phyloP scores from a whole-genome alignment of 2,888 invertebrate genomes.

The Elysia crispata region DNA sequence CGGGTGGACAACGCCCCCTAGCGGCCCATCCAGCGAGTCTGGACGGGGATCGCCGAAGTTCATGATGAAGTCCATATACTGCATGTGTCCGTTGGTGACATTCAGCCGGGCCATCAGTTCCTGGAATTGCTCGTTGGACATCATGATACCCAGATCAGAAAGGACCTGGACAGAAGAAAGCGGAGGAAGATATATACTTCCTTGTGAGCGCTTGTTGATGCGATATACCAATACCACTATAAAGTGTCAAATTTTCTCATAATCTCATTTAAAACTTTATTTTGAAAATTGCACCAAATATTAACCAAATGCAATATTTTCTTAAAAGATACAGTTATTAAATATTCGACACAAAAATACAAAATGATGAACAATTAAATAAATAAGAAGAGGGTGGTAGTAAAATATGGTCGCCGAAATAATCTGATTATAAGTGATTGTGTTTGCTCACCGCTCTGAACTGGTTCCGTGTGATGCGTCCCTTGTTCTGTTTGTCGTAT shows the following conservation, averaged over 20 bases:
- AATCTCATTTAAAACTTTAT: too few species aligned
- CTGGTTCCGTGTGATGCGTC: slow-evolving; percentile 69
- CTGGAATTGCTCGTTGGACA: slow-evolving; percentile 71
- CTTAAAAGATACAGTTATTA: neutral
- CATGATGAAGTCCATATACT: slow-evolving; percentile 71
- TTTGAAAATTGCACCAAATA: too few species aligned
- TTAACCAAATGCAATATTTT: neutral
- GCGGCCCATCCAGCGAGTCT: slow-evolving; percentile 52
- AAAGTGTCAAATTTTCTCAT: too few species aligned
- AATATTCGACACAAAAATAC: too few species aligned
- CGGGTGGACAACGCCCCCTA: slow-evolving; percentile 60
- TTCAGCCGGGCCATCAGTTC: slow-evolving; percentile 67
- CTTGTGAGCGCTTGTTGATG: too few species aligned
- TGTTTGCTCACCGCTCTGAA: slow-evolving; percentile 68
- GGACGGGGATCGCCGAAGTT: slow-evolving; percentile 71
- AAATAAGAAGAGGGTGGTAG: too few species aligned
- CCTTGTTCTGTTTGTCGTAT: slow-evolving; percentile 67
- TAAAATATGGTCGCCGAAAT: too few species aligned
- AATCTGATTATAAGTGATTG: too few species aligned
- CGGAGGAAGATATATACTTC: too few species aligned
- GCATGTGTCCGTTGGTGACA: slow-evolving; percentile 68
- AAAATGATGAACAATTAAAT: neutral
- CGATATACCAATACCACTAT: too few species aligned
- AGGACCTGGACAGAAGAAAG: slow-evolving; percentile 61
- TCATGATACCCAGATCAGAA: slow-evolving; percentile 64